A percentile compares a stretch with the other conserved stretches of the same genome.
Evolutionary conservation across 2,888 invertebrate species (phyloP).

Genomic region (Tridacna gigas): DNA sequence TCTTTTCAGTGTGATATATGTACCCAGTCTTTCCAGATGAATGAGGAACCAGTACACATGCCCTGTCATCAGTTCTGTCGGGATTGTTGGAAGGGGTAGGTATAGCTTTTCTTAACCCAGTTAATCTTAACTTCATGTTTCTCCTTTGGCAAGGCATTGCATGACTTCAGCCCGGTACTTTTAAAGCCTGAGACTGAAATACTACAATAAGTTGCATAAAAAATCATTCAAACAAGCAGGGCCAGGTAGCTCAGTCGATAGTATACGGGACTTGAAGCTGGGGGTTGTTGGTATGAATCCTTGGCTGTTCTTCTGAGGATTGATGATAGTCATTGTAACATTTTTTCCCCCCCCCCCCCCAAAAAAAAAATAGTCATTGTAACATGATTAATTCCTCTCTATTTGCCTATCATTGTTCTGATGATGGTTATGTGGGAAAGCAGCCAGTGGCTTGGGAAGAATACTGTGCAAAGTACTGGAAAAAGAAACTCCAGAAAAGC

Average conservation of each 20-base stretch:
- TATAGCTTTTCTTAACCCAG: too few relatives aligned
- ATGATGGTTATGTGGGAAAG: background rate
- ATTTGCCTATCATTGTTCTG: too few relatives aligned
- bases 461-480: background rate
- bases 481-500: background rate
- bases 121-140: too few relatives aligned
- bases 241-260: background rate
- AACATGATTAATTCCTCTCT: too few relatives aligned
- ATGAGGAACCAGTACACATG: slow-evolving; percentile 87
- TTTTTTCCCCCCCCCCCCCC: background rate
- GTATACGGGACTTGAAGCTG: background rate
- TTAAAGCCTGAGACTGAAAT: too few relatives aligned
- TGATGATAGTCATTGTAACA: background rate
- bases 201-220: too few relatives aligned
- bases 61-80: slow-evolving; percentile 89
- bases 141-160: too few relatives aligned
- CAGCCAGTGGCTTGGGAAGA: background rate
- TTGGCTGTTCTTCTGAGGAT: background rate
- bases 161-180: too few relatives aligned
- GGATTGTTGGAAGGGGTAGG: slow-evolving; percentile 88
- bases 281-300: background rate
- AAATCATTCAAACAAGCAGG: too few relatives aligned
- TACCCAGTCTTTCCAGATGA: slow-evolving; percentile 85
- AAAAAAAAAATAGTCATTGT: too few relatives aligned
- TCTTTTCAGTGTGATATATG: slow-evolving; percentile 88